A percentile compares a stretch with the other conserved stretches of the same genome.
Evolutionary conservation across 2,797 vertebrate species (phyloP).

Genomic region (Chloroceryle inda): DNA sequence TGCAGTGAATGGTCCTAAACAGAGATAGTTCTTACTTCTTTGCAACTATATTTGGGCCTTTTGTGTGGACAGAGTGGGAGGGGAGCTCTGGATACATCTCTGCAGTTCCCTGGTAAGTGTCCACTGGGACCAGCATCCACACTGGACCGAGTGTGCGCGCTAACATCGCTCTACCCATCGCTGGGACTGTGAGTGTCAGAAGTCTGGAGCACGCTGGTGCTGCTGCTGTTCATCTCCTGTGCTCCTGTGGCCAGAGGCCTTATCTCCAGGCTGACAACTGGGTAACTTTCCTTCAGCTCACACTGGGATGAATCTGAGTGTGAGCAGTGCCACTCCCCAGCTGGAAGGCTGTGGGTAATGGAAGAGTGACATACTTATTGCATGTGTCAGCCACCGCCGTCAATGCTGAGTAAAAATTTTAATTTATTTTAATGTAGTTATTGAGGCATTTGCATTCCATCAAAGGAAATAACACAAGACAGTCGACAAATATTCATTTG

Average conservation of each 20-base stretch:
- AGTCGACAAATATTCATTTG: not conserved
- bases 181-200: accelerated
- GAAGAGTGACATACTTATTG: not conserved
- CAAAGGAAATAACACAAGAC: not conserved
- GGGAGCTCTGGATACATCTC: not conserved
- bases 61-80: accelerated
- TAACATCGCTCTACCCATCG: accelerated
- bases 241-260: not conserved
- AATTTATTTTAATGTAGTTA: conserved; percentile 24
- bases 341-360: not conserved
- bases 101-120: not conserved
- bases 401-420: conserved; percentile 5
- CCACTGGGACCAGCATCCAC: accelerated
- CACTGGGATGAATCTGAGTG: accelerated
- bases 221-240: not conserved
- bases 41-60: accelerated
- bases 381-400: accelerated
- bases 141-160: accelerated
- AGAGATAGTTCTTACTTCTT: not conserved
- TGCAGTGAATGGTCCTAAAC: not conserved
- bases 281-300: not conserved
- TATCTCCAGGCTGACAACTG: not conserved
- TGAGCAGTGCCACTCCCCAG: accelerated
- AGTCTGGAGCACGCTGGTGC: accelerated
- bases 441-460: conserved; percentile 14